Conservation (phyloP, 2,113 vertebrate species). For the Pelecanus crispus region DNA sequence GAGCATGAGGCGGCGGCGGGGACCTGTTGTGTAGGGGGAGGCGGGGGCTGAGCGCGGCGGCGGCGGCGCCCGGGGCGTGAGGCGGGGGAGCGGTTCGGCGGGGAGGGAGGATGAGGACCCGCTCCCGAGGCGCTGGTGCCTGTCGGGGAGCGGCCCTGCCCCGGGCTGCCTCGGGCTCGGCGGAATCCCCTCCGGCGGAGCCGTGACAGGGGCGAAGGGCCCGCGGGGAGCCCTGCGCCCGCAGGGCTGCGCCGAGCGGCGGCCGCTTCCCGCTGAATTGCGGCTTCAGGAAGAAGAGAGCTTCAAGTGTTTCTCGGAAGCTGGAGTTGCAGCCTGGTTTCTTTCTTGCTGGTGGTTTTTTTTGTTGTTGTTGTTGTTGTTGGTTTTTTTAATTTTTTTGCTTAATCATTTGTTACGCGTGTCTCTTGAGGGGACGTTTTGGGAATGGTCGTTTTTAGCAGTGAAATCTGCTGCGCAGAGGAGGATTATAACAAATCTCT, state of each 20-base stretch:
- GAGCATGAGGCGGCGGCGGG: background rate
- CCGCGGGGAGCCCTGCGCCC: background rate
- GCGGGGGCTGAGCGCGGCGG: background rate
- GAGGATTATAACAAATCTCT: slow-evolving; percentile 43
- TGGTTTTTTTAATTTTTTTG: too few relatives aligned
- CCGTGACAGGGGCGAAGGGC: background rate
- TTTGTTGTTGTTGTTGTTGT: background rate
- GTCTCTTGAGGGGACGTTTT: slow-evolving; percentile 21
- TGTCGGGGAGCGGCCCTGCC: background rate
- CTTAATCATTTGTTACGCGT: background rate
- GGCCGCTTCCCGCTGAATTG: background rate
- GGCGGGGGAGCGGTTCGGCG: background rate
- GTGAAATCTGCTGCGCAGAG: slow-evolving; percentile 19
- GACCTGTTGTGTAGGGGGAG: slow-evolving; percentile 7
- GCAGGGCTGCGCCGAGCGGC: background rate
- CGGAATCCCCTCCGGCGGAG: background rate
- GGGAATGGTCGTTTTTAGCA: slow-evolving; percentile 44
- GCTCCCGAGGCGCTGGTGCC: background rate
- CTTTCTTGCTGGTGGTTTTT: background rate
- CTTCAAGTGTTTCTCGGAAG: slow-evolving; percentile 5
- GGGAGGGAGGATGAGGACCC: background rate
- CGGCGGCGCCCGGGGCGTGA: background rate
- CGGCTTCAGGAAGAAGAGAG: background rate
- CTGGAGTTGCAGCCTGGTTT: background rate
- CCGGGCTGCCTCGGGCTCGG: background rate